These are phyloP conservation scores for Parotocinclus haroldoi DNA, from an alignment of 2,797 vertebrate species.

Conservation along the genomic window DNA sequence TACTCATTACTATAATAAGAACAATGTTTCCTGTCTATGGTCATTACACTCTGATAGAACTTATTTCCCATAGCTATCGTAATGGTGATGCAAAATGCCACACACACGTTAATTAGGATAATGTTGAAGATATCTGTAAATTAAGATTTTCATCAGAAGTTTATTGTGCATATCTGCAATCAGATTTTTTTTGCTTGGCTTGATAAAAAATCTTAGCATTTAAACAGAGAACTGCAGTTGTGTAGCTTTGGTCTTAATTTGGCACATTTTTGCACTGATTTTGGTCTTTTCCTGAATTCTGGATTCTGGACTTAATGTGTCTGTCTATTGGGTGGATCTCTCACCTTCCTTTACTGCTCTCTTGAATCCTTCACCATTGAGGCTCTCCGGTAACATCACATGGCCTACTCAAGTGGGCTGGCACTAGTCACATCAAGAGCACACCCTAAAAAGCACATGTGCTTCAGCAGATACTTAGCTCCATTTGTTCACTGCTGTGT, in stretches of 20 bases:
- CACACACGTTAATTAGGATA: too few species aligned
- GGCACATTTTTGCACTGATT: slow-evolving; percentile 24
- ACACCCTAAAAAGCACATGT: slow-evolving; percentile 32
- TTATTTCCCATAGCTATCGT: too few species aligned
- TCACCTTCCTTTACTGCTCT: slow-evolving; percentile 34
- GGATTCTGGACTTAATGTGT: slow-evolving; percentile 67
- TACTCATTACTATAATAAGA: too few species aligned
- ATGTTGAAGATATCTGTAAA: too few species aligned
- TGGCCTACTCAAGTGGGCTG: slow-evolving; percentile 69
- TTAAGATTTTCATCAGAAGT: too few species aligned
- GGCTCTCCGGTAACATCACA: slow-evolving; percentile 66
- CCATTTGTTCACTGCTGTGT: slow-evolving; percentile 59
- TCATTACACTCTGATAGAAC: too few species aligned
- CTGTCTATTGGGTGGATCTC: slow-evolving; percentile 24
- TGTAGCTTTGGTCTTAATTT: slow-evolving; percentile 7
- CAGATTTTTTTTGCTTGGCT: neutral
- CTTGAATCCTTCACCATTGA: slow-evolving; percentile 59
- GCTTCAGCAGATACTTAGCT: slow-evolving; percentile 58
- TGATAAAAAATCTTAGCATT: neutral
- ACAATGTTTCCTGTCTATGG: too few species aligned
- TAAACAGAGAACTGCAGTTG: neutral
- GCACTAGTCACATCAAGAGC: slow-evolving; percentile 71
- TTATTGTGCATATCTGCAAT: too few species aligned
- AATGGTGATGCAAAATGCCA: too few species aligned
- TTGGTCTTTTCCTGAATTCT: slow-evolving; percentile 37